Conservation (phyloP, 64 coral and sea anemone genomes). For the Stichodactyla mertensii region DNA sequence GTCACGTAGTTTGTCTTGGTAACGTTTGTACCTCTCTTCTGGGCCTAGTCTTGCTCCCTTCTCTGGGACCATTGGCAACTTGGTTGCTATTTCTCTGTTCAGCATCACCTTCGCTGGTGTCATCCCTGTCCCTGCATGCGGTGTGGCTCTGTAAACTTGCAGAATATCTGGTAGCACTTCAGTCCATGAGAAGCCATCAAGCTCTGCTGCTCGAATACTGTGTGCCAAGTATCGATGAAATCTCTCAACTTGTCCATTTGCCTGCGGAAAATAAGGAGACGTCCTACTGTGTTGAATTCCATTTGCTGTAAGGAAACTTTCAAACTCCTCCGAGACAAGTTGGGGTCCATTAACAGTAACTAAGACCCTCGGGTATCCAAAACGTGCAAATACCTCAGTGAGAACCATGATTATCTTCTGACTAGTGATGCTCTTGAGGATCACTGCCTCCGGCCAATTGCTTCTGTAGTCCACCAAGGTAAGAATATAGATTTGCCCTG, state of each 20-base stretch:
- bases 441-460: slow-evolving; percentile 27
- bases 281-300: no score
- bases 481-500: not conserved
- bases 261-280: no score
- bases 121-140: slow-evolving; percentile 43
- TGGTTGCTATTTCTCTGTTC: slow-evolving; percentile 24
- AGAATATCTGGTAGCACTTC: slow-evolving; percentile 42
- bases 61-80: slow-evolving; percentile 6
- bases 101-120: slow-evolving; percentile 41
- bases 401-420: slow-evolving; percentile 27
- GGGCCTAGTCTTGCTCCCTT: not conserved
- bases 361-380: slow-evolving; percentile 20
- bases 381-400: slow-evolving; percentile 37
- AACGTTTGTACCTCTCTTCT: slow-evolving; percentile 8
- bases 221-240: no score
- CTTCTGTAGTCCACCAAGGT: slow-evolving; percentile 32
- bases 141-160: slow-evolving; percentile 48
- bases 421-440: slow-evolving; percentile 16
- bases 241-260: no score
- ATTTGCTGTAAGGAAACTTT: slow-evolving; percentile 19
- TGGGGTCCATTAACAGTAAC: slow-evolving; percentile 37
- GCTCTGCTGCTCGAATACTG: no score
- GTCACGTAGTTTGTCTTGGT: slow-evolving; percentile 2
- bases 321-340: slow-evolving; percentile 34
- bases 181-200: slow-evolving; percentile 36